Evolutionary conservation across 2,888 invertebrate genomes (phyloP).

Genomic region (Synergus umbraculus): DNA sequence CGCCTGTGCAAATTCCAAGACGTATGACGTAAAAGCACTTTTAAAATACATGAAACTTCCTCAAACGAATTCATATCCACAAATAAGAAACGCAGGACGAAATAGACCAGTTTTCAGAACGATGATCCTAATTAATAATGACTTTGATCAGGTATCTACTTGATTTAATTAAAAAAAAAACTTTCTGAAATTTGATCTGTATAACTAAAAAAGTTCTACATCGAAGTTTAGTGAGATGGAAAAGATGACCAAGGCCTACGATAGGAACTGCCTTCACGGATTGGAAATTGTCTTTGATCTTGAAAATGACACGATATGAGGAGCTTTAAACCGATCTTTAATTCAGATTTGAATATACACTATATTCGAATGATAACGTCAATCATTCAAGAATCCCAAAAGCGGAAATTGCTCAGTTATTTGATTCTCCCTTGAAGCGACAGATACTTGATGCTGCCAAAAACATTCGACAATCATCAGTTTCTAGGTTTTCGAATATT

Average conservation of each 20-base stretch:
- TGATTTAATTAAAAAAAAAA: background rate
- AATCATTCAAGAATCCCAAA: background rate
- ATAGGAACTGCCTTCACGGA: too few species aligned
- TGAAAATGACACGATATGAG: background rate
- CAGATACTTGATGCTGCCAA: constrained; percentile 2
- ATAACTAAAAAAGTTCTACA: too few species aligned
- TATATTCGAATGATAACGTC: background rate
- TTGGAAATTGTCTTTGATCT: background rate
- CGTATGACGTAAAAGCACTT: background rate
- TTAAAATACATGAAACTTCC: background rate
- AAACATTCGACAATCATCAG: background rate
- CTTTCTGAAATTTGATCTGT: background rate
- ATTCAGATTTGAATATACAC: background rate
- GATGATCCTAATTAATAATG: background rate
- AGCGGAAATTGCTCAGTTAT: background rate
- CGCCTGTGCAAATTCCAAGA: constrained; percentile 22
- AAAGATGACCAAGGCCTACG: background rate
- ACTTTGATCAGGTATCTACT: background rate
- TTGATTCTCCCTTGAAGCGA: background rate
- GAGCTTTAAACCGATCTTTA: background rate
- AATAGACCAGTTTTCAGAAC: background rate
- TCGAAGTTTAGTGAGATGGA: too few species aligned
- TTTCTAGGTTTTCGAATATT: constrained; percentile 17
- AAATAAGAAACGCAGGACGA: background rate
- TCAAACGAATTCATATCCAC: background rate